phyloP scores from a whole-genome alignment of 2,113 vertebrate genomes.

The Canis aureus region DNA sequence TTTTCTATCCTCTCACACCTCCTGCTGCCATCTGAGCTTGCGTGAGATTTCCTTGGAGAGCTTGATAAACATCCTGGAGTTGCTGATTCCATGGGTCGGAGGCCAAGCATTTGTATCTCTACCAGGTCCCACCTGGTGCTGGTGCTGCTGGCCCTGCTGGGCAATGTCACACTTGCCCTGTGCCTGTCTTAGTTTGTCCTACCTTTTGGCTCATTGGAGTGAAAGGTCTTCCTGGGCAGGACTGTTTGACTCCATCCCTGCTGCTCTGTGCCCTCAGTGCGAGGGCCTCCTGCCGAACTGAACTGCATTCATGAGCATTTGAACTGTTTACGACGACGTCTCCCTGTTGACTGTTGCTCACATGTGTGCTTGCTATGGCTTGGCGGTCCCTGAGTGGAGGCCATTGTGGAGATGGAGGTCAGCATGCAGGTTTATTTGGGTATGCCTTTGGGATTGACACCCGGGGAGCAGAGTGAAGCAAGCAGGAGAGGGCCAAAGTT shows the following conservation, averaged over 20 bases:
- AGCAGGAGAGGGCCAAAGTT: background rate
- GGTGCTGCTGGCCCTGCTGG: background rate
- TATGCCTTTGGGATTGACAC: background rate
- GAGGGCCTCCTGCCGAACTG: background rate
- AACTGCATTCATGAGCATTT: accelerated
- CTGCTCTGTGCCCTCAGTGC: background rate
- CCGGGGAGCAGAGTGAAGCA: background rate
- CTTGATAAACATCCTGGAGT: background rate
- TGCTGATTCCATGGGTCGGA: background rate
- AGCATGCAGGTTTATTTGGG: background rate
- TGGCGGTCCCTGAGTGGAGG: background rate
- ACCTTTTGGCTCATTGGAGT: background rate
- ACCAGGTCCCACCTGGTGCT: background rate
- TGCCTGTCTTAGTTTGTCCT: background rate
- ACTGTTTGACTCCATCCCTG: background rate
- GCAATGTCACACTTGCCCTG: background rate
- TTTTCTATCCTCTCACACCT: background rate
- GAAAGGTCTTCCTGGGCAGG: background rate
- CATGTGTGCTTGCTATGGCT: accelerated
- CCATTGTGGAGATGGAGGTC: background rate
- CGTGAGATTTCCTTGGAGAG: background rate
- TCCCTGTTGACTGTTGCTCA: background rate
- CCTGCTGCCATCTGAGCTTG: background rate
- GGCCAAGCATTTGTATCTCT: background rate
- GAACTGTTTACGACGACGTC: background rate